A percentile compares a stretch with the other conserved stretches of the same genome.
These are phyloP conservation scores for Drymonia ruficornis DNA, from an alignment of 2,888 invertebrate species.

Conservation along the genomic window DNA sequence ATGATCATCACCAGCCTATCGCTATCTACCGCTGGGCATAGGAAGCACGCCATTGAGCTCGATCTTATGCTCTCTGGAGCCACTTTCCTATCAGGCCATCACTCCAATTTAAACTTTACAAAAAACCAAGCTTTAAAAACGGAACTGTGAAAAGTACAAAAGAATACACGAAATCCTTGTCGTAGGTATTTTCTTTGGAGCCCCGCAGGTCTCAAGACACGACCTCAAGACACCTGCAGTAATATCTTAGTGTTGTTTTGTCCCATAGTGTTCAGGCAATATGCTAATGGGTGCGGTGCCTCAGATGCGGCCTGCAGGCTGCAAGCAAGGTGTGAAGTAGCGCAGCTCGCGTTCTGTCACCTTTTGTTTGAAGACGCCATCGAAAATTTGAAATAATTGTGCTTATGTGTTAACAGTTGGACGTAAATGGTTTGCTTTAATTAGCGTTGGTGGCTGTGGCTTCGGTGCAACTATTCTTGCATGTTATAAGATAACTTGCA, in stretches of 20 bases:
- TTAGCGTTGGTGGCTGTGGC: background rate
- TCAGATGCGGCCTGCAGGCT: background rate
- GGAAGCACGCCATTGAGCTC: no score
- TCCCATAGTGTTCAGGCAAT: background rate
- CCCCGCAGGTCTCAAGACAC: background rate
- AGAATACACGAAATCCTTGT: background rate
- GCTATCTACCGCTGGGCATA: no score
- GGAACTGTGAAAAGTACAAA: background rate
- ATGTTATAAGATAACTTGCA: no score
- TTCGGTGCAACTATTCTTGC: background rate
- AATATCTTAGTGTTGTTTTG: constrained; percentile 1
- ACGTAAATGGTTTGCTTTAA: background rate
- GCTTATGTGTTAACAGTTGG: background rate
- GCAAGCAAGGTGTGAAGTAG: constrained; percentile 2
- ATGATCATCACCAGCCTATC: no score
- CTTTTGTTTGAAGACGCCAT: background rate
- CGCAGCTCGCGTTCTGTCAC: background rate
- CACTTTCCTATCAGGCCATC: no score
- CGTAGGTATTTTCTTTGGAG: background rate
- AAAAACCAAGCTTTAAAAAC: no score
- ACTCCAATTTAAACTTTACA: no score
- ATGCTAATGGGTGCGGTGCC: background rate
- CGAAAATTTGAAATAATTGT: background rate
- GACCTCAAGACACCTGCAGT: background rate
- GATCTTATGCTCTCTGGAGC: no score